A percentile compares a stretch with the other conserved stretches of the same genome.
Evolutionary conservation across 2,888 invertebrate species (phyloP).

Genomic region (Drosophila rubida): DNA sequence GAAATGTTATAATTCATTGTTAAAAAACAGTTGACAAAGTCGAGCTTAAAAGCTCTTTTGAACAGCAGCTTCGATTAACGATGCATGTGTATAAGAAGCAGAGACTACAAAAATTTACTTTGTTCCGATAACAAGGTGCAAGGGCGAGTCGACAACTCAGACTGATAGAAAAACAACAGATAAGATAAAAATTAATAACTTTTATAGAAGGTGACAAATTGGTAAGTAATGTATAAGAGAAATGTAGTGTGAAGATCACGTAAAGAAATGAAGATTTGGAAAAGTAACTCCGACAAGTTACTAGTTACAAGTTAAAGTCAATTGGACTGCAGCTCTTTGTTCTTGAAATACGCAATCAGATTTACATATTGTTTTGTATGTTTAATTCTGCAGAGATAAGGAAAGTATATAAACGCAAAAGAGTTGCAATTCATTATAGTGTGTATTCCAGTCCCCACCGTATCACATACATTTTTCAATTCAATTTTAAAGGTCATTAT

Average conservation of each 20-base stretch:
- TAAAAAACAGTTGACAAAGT: slow-evolving; percentile 20
- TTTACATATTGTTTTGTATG: not conserved
- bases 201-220: not conserved
- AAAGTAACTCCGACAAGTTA: not conserved
- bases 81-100: not conserved
- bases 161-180: slow-evolving; percentile 22
- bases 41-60: slow-evolving; percentile 19
- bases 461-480: not conserved
- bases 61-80: not conserved
- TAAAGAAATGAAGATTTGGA: not conserved
- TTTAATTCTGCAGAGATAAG: slow-evolving; percentile 16
- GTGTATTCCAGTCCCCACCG: not conserved
- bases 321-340: slow-evolving; percentile 25
- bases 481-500: not conserved
- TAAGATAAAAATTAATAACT: slow-evolving; percentile 11
- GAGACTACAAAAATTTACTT: slow-evolving; percentile 40
- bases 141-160: slow-evolving; percentile 23
- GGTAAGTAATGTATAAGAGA: slow-evolving; percentile 13
- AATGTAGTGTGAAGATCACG: not conserved
- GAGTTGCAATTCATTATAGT: not conserved
- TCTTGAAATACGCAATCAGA: slow-evolving; percentile 3
- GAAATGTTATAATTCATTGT: slow-evolving; percentile 56
- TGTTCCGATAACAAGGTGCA: slow-evolving; percentile 35
- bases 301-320: not conserved
- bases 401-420: not conserved